phyloP scores from a whole-genome alignment of 2,797 vertebrate genomes.

The Sandelia bainsii region DNA sequence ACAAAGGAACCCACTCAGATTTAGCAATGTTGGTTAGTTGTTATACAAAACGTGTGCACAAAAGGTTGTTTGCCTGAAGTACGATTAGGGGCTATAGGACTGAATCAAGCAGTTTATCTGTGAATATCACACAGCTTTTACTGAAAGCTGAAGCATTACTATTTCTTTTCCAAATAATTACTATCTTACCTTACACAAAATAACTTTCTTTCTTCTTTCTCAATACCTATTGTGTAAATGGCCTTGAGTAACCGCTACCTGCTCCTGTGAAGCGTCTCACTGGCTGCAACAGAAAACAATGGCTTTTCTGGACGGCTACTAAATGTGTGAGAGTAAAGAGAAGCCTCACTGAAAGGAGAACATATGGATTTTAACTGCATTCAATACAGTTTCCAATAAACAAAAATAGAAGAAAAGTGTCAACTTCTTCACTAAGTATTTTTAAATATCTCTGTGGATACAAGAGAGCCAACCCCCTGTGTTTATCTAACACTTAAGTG shows the following conservation, averaged over 20 bases:
- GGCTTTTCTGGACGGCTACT: slow-evolving; percentile 21
- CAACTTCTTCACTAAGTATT: not conserved
- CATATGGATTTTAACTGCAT: slow-evolving; percentile 16
- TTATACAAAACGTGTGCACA: not conserved
- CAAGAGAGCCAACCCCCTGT: not conserved
- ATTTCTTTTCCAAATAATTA: slow-evolving; percentile 29
- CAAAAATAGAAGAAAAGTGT: not conserved
- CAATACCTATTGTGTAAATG: slow-evolving; percentile 15
- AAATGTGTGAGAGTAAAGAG: slow-evolving; percentile 26
- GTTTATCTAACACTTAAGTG: not conserved
- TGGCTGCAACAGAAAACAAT: slow-evolving; percentile 16
- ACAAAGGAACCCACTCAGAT: not conserved
- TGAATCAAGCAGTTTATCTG: slow-evolving; percentile 23
- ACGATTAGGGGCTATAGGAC: not conserved
- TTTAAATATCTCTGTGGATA: slow-evolving; percentile 14
- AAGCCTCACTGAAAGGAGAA: slow-evolving; percentile 19
- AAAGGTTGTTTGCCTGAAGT: not conserved
- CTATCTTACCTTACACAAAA: slow-evolving; percentile 5
- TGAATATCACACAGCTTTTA: slow-evolving; percentile 20
- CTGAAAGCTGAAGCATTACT: slow-evolving; percentile 2
- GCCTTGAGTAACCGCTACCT: slow-evolving; percentile 40
- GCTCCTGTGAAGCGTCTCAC: slow-evolving; percentile 18
- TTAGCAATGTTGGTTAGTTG: not conserved
- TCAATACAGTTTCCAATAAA: not conserved
- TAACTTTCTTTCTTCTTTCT: not conserved